These are phyloP conservation scores for Steinernema carpocapsae DNA, from an alignment of 2,888 invertebrate genomes.

Conservation along the genomic window DNA sequence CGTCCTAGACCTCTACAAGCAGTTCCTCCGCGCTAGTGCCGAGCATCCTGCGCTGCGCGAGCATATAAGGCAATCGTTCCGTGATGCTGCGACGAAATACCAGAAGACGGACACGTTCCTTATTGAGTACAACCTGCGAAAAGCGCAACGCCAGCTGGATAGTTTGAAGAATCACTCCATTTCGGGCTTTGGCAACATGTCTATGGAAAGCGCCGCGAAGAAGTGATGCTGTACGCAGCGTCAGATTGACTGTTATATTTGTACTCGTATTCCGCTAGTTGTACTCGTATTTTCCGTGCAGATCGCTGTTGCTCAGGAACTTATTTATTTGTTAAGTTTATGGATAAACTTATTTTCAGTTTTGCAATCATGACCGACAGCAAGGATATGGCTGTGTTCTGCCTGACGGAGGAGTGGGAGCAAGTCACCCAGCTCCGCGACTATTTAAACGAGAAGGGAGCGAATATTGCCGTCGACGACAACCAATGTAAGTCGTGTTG, in stretches of 20 bases:
- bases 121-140: slow-evolving; percentile 53
- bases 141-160: slow-evolving; percentile 52
- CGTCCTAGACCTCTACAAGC: slow-evolving; percentile 52
- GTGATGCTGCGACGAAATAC: slow-evolving; percentile 45
- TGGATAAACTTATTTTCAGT: neutral
- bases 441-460: slow-evolving; percentile 89
- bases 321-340: neutral
- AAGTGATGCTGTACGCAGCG: neutral
- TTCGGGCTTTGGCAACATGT: slow-evolving; percentile 1
- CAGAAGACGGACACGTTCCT: slow-evolving; percentile 47
- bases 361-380: slow-evolving; percentile 52
- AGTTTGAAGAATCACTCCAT: slow-evolving; percentile 47
- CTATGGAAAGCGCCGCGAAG: too few relatives aligned
- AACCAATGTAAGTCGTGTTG: neutral
- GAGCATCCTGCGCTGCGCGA: slow-evolving; percentile 48
- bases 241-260: neutral
- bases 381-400: slow-evolving; percentile 60
- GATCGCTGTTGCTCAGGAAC: neutral
- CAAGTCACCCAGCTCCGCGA: slow-evolving; percentile 79
- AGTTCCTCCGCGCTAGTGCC: slow-evolving; percentile 49
- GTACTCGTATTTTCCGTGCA: slow-evolving; percentile 5
- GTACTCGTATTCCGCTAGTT: neutral
- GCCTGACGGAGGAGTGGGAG: slow-evolving; percentile 53
- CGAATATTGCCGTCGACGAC: slow-evolving; percentile 73
- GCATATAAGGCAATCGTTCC: slow-evolving; percentile 50